Conservation (phyloP, 1,140 invertebrate genomes). For the Drosophila biarmipes region DNA sequence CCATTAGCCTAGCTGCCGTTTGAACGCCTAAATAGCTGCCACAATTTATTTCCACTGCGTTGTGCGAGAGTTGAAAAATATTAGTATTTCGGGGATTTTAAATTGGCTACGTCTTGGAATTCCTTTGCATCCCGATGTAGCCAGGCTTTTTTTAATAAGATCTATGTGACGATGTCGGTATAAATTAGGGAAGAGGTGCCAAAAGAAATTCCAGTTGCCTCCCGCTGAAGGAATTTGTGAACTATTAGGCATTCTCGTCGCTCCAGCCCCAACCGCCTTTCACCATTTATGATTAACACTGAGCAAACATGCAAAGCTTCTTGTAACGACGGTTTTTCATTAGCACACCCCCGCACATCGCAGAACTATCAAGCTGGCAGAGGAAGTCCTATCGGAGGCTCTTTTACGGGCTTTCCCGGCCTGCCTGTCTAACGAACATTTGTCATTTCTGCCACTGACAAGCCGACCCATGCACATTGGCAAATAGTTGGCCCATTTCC, state of each 20-base stretch:
- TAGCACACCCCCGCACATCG: constrained; percentile 24
- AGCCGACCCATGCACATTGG: constrained; percentile 70
- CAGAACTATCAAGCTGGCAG: neutral
- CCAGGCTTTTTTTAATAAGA: constrained; percentile 33
- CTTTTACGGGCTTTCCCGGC: constrained; percentile 54
- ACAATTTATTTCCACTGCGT: constrained; percentile 67
- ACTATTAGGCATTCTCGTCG: constrained; percentile 31
- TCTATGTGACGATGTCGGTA: constrained; percentile 45
- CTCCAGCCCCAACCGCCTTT: constrained; percentile 11
- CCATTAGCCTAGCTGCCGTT: constrained; percentile 60
- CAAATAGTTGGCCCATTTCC: constrained; percentile 71
- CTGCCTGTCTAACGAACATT: constrained; percentile 77
- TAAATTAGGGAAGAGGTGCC: constrained; percentile 36
- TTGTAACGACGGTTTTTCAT: constrained; percentile 62
- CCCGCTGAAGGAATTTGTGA: constrained; percentile 22
- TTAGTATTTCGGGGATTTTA: constrained; percentile 46
- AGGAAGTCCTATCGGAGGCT: constrained; percentile 35
- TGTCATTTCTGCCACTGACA: constrained; percentile 74
- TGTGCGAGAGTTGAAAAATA: constrained; percentile 29
- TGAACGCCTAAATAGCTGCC: constrained; percentile 60
- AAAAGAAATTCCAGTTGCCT: constrained; percentile 15
- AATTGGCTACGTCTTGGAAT: constrained; percentile 18
- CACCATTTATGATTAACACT: constrained; percentile 78
- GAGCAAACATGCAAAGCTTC: constrained; percentile 72
- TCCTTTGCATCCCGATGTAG: constrained; percentile 2